These are phyloP conservation scores for Ciona savignyi DNA, from an alignment of 23 tunicate genomes.

Conservation along the genomic window DNA sequence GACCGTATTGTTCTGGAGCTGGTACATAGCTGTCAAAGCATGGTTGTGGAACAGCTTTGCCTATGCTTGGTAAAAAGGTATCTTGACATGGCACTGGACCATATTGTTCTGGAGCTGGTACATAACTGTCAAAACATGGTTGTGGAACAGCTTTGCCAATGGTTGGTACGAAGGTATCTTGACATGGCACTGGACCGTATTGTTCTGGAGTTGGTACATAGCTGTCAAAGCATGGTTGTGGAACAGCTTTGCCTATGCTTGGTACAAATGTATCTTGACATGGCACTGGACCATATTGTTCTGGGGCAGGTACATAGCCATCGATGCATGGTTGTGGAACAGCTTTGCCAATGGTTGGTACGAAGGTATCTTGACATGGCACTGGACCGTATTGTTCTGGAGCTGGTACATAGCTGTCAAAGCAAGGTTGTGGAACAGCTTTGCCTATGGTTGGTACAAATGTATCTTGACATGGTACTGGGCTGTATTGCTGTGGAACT, in stretches of 20 bases:
- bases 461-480: background rate
- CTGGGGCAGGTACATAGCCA: background rate
- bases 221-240: too few species aligned
- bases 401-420: too few species aligned
- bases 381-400: too few species aligned
- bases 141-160: too few species aligned
- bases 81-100: too few species aligned
- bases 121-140: too few species aligned
- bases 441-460: background rate
- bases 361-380: background rate
- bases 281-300: constrained; percentile 1
- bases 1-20: background rate
- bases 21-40: background rate
- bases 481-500: background rate
- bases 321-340: background rate
- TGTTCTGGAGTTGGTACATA: too few species aligned
- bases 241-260: background rate
- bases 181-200: too few species aligned
- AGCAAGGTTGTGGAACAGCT: background rate
- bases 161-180: too few species aligned
- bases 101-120: too few species aligned
- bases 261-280: background rate
- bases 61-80: background rate
- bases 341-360: background rate
- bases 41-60: background rate